Conservation (phyloP, 2,888 invertebrate species). For the Diabrotica balteata region DNA sequence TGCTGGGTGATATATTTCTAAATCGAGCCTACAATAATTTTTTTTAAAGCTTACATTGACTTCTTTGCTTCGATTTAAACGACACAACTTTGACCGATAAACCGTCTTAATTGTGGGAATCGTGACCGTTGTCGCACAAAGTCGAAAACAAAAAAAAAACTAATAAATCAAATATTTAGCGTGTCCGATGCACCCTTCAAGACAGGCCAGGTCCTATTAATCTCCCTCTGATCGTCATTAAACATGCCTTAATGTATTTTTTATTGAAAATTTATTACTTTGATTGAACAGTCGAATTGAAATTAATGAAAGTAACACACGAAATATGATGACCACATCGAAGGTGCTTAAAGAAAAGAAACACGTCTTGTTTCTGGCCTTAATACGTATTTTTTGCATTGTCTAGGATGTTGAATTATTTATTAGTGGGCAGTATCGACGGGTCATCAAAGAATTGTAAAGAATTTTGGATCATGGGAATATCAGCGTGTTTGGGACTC, state of each 20-base stretch:
- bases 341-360: slow-evolving; percentile 16
- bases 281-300: slow-evolving; percentile 25
- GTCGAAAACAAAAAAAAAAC: background rate
- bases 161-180: slow-evolving; percentile 33
- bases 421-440: slow-evolving; percentile 2
- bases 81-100: too few species aligned
- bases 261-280: slow-evolving; percentile 34
- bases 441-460: background rate
- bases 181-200: slow-evolving; percentile 25
- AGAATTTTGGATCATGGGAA: background rate
- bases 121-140: too few species aligned
- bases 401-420: slow-evolving; percentile 16
- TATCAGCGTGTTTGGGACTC: too few species aligned
- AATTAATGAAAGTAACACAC: slow-evolving; percentile 28
- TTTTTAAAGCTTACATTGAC: too few species aligned
- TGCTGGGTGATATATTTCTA: too few species aligned
- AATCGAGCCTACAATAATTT: too few species aligned
- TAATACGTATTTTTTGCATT: slow-evolving; percentile 14
- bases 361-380: slow-evolving; percentile 17
- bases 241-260: slow-evolving; percentile 31
- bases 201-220: slow-evolving; percentile 29
- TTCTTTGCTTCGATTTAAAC: too few species aligned
- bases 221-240: slow-evolving; percentile 32
- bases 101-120: too few species aligned
- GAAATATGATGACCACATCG: slow-evolving; percentile 19